Evolutionary conservation across 2,797 vertebrate genomes (phyloP).

Genomic region (Acipenser ruthenus): DNA sequence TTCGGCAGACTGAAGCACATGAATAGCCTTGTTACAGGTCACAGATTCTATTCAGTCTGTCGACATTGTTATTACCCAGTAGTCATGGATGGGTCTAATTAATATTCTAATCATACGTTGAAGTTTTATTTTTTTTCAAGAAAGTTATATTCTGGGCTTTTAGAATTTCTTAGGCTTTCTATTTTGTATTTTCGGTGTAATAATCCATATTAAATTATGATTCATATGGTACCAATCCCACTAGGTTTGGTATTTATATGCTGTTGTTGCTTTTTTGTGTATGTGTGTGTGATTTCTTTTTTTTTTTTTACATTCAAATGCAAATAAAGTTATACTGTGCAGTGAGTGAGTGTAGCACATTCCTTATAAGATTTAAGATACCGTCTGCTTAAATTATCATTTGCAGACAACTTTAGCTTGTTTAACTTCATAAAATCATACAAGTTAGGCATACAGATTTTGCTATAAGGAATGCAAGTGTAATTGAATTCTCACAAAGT

Average conservation of each 20-base stretch:
- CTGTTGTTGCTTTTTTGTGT: not conserved
- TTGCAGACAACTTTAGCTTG: too few relatives aligned
- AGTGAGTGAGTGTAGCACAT: too few relatives aligned
- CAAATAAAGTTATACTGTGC: too few relatives aligned
- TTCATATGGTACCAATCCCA: too few relatives aligned
- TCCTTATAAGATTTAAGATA: too few relatives aligned
- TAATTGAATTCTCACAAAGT: too few relatives aligned
- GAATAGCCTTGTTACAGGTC: conserved; percentile 98
- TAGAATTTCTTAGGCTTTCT: conserved; percentile 25
- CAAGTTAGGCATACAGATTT: too few relatives aligned
- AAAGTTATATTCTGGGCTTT: conserved; percentile 70
- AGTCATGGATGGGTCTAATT: conserved; percentile 95
- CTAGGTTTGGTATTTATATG: not conserved
- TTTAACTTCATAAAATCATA: too few relatives aligned
- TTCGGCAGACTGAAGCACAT: conserved; percentile 79
- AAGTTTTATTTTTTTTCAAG: conserved; percentile 59
- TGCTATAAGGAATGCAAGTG: too few relatives aligned
- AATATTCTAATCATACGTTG: conserved; percentile 96
- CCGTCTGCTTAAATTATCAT: too few relatives aligned
- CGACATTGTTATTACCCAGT: conserved; percentile 90
- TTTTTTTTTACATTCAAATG: not conserved
- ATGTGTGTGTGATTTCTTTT: not conserved
- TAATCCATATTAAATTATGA: too few relatives aligned
- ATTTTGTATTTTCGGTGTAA: not conserved
- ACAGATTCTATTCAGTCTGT: conserved; percentile 82